Base-by-base conservation (phyloP, 2,888 invertebrate species). In the Habrosyne pyritoides region DNA sequence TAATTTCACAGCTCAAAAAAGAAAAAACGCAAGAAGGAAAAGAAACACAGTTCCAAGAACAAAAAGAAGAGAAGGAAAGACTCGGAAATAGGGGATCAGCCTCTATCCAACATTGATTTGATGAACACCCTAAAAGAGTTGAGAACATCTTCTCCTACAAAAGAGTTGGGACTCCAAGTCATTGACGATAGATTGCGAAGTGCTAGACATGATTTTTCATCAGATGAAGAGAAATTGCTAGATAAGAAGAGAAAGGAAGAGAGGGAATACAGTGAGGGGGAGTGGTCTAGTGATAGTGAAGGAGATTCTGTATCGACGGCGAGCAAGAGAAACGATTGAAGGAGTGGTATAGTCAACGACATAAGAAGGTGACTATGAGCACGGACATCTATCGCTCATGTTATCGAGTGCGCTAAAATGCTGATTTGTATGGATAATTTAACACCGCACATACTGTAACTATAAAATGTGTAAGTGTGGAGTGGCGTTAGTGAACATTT, bases 201-300 rank as follows among this genome's bases (percentile, higher is more conserved):
- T 30, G 54, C 61, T 36, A 59, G 66, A 59, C 64, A 61, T 1
- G 71, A 77, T 0, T 78, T 82, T 0, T 77, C 57, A 59, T 30
- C 62, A 53, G 49, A 51, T 63, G 60, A 61, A 50, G 52, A 47
- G 22, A 52, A 47, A 50, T 52, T 57, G 52, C 36, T 60, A 62
- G 51, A 60, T 47, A 71, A 68, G 63, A 75, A 60, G 65, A 81
- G 73, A 66, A 85, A 77, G 65, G 81, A 69, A 60, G 82, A 71
- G 53, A 76, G 83, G 47, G 82, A 88, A 61, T 91, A 91, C 57
- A 91, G 91, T 49, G 92, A 92, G 58, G 92, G 92, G 10, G 92
- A 92, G 79, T 91, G 91, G 91, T 91, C 91, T 0, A 90, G 88
- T 59, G 90, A 91, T 53, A 89, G 84, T 49, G 85, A 84, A 42